A percentile compares a stretch with the other conserved stretches of the same genome.
Conservation (phyloP, 2,113 vertebrate genomes). For the Microtus ochrogaster region DNA sequence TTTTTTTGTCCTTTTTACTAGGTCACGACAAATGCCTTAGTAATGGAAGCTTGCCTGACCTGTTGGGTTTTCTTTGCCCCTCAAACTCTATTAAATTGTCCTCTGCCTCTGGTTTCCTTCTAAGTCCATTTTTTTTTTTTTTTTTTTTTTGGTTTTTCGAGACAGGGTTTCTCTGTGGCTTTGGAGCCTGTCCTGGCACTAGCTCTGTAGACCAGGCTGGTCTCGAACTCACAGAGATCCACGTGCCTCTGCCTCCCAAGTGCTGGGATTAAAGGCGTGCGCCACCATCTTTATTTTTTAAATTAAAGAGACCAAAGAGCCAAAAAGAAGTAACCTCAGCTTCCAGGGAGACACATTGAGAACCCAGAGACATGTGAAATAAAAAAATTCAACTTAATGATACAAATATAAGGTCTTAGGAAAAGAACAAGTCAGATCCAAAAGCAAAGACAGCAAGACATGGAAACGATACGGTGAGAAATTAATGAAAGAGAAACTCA, state of each 20-base stretch:
- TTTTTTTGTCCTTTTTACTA: neutral
- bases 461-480: neutral
- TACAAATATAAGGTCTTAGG: neutral
- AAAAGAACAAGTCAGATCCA: neutral
- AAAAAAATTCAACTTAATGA: neutral
- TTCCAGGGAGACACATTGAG: neutral
- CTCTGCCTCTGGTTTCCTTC: neutral
- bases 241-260: too few relatives aligned
- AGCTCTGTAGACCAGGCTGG: too few relatives aligned
- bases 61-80: neutral
- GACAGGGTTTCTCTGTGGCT: too few relatives aligned
- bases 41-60: neutral
- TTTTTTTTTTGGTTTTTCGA: too few relatives aligned
- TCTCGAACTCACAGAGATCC: too few relatives aligned
- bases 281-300: neutral
- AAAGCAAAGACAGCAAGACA: neutral
- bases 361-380: neutral
- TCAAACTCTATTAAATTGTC: neutral
- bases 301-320: neutral
- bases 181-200: too few relatives aligned
- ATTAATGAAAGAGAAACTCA: neutral
- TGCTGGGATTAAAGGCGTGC: too few relatives aligned
- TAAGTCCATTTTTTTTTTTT: neutral
- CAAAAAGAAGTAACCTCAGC: neutral
- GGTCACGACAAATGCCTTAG: neutral